Evolutionary conservation across 2,113 vertebrate genomes (phyloP).

Genomic region (Platysternon megacephalum): DNA sequence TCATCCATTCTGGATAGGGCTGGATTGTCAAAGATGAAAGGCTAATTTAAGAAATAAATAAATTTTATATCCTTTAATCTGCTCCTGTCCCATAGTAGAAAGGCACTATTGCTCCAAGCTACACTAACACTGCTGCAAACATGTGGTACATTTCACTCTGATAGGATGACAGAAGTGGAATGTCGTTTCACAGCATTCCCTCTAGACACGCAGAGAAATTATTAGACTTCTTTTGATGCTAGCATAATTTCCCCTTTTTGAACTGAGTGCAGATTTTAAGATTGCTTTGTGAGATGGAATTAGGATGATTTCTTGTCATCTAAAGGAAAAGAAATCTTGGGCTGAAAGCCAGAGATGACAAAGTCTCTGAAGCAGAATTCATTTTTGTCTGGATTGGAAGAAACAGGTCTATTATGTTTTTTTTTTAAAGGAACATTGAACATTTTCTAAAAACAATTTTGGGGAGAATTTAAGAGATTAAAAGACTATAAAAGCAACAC

Average conservation of each 20-base stretch:
- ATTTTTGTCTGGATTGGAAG: background rate
- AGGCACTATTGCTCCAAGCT: background rate
- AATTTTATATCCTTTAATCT: background rate
- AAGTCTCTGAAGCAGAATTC: background rate
- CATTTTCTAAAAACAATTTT: background rate
- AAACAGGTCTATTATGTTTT: background rate
- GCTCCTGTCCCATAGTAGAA: background rate
- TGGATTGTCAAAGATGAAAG: background rate
- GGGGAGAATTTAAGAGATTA: background rate
- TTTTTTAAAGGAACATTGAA: background rate
- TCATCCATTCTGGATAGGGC: background rate
- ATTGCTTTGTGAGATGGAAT: rapidly evolving
- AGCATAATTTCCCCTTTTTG: background rate
- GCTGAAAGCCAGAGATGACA: background rate
- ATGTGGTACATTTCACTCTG: background rate
- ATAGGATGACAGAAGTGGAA: background rate
- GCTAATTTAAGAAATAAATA: background rate
- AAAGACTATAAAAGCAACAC: rapidly evolving
- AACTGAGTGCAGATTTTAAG: background rate
- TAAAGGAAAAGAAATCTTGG: background rate
- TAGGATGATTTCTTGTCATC: background rate
- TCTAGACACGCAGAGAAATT: background rate
- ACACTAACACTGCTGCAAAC: background rate
- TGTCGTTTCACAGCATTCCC: background rate
- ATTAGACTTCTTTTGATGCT: rapidly evolving